These are phyloP conservation scores for Baccha elongata DNA, from an alignment of 2,888 invertebrate genomes.

Conservation along the genomic window DNA sequence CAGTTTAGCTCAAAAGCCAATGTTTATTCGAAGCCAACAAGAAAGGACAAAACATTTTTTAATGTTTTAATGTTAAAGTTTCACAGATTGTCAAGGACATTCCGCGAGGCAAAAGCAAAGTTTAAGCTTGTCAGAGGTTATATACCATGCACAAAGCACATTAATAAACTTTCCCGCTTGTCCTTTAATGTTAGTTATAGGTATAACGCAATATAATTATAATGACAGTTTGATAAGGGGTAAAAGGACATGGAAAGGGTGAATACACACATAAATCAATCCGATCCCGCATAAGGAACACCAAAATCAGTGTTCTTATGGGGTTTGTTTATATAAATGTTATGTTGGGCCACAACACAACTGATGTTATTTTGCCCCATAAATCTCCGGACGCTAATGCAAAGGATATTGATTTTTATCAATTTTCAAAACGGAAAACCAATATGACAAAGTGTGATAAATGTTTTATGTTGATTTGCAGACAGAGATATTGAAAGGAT, in stretches of 20 bases:
- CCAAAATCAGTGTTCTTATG: constrained; percentile 40
- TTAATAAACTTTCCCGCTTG: background rate
- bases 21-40: constrained; percentile 36
- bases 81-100: constrained; percentile 35
- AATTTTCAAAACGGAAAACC: constrained; percentile 71
- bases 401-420: constrained; percentile 72
- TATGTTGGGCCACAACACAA: constrained; percentile 21
- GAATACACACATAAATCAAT: constrained; percentile 67
- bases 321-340: background rate
- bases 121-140: constrained; percentile 1
- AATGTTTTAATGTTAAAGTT: constrained; percentile 51
- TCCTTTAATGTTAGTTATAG: too few relatives aligned
- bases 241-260: background rate
- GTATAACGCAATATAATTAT: too few relatives aligned
- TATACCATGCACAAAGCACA: too few relatives aligned
- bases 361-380: constrained; percentile 55
- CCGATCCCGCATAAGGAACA: constrained; percentile 37
- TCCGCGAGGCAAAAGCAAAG: background rate
- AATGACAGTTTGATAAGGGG: too few relatives aligned
- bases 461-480: constrained; percentile 71
- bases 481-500: constrained; percentile 58
- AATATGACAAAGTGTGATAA: constrained; percentile 73
- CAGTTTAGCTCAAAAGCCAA: constrained; percentile 34
- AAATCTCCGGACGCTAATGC: constrained; percentile 68
- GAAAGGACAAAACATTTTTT: too few relatives aligned